These are phyloP conservation scores for Petrocephalus schoutedeni DNA, from an alignment of 2,797 vertebrate species.

Conservation along the genomic window DNA sequence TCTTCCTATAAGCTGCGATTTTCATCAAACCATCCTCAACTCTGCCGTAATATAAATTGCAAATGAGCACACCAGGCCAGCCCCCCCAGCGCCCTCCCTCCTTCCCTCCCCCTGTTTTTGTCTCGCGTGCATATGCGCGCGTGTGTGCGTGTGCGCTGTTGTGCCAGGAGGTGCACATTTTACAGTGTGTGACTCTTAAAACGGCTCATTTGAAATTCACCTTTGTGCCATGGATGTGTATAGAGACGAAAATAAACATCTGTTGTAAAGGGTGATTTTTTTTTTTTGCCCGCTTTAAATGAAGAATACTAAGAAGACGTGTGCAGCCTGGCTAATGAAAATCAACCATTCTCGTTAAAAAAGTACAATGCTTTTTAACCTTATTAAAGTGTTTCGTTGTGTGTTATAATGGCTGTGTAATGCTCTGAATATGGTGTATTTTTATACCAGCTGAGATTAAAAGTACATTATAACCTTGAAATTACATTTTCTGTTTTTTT, in stretches of 20 bases:
- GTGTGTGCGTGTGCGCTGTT: slow-evolving; percentile 10
- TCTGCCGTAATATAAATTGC: slow-evolving; percentile 48
- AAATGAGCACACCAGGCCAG: slow-evolving; percentile 59
- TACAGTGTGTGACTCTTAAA: slow-evolving; percentile 28
- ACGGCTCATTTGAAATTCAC: slow-evolving; percentile 37
- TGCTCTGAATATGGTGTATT: background rate
- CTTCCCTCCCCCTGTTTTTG: slow-evolving; percentile 34
- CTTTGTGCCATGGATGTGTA: background rate
- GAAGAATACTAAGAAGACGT: background rate
- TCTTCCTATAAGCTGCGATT: slow-evolving; percentile 48
- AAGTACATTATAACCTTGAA: background rate
- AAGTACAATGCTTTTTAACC: background rate
- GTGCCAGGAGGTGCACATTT: background rate
- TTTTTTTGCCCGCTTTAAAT: background rate
- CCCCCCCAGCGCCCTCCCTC: slow-evolving; percentile 38
- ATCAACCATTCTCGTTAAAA: background rate
- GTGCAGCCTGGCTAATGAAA: slow-evolving; percentile 16
- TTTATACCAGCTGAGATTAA: slow-evolving; percentile 16
- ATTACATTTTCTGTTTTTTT: background rate
- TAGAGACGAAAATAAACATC: slow-evolving; percentile 2
- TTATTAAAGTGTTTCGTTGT: slow-evolving; percentile 19
- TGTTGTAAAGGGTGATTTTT: background rate
- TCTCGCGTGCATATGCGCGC: slow-evolving; percentile 31
- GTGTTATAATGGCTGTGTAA: slow-evolving; percentile 18
- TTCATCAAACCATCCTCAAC: slow-evolving; percentile 53